phyloP scores from a whole-genome alignment of 1,140 invertebrate genomes.

The Planococcus citri region DNA sequence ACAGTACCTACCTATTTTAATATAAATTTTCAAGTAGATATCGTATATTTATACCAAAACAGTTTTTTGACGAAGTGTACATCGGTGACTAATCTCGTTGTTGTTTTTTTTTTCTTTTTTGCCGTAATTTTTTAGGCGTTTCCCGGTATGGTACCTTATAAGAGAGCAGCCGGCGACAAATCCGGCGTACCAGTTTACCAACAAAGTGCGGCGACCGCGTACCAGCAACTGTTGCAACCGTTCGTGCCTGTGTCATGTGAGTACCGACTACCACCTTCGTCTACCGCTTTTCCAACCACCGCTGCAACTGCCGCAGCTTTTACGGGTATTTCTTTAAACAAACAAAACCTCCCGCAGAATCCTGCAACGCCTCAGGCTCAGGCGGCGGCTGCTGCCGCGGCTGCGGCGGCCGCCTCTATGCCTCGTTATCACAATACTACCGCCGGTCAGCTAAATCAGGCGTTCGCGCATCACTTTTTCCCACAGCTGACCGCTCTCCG shows the following conservation, averaged over 20 bases:
- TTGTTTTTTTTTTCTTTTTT: too few species aligned
- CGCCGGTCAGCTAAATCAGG: slow-evolving; percentile 8
- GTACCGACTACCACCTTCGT: slow-evolving; percentile 34
- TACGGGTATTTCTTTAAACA: slow-evolving; percentile 13
- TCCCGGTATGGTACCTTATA: slow-evolving; percentile 86
- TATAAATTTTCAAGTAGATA: too few species aligned
- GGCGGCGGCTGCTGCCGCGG: background rate
- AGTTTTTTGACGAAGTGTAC: too few species aligned
- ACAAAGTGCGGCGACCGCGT: slow-evolving; percentile 63
- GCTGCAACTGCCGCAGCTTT: slow-evolving; percentile 12
- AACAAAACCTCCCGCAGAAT: background rate
- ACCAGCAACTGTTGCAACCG: slow-evolving; percentile 92
- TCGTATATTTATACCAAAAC: too few species aligned
- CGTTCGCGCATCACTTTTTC: slow-evolving; percentile 9
- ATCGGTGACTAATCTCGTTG: too few species aligned
- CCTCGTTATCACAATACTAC: background rate
- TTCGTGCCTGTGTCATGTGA: slow-evolving; percentile 87
- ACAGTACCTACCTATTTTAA: too few species aligned
- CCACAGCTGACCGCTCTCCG: background rate
- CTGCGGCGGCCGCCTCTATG: background rate
- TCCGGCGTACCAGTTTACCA: slow-evolving; percentile 91
- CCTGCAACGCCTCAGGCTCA: background rate
- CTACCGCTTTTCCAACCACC: background rate
- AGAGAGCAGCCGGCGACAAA: slow-evolving; percentile 86
- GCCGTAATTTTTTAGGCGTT: slow-evolving; percentile 54